phyloP scores from a whole-genome alignment of 2,888 invertebrate species.

The Eilema sororculum region DNA sequence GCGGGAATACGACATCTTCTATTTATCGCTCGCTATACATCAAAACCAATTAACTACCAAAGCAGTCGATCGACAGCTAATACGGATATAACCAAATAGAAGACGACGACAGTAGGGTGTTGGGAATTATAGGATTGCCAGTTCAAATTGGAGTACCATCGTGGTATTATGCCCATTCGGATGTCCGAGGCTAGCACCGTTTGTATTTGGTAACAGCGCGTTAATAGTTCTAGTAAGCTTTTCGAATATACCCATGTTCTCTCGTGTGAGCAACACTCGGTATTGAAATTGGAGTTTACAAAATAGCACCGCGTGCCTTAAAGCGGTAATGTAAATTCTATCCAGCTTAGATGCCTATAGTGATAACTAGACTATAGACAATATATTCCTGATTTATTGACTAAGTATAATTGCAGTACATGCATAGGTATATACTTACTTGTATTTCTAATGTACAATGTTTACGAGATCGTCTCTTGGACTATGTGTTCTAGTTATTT shows the following conservation, averaged over 20 bases:
- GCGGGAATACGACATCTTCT: constrained; percentile 8
- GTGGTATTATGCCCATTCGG: neutral
- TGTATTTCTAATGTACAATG: neutral
- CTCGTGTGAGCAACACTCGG: neutral
- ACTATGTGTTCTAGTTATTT: constrained; percentile 57
- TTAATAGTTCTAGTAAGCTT: neutral
- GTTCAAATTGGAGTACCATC: neutral
- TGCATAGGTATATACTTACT: neutral
- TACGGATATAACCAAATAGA: neutral
- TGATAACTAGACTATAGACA: too few species aligned
- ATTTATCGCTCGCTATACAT: constrained; percentile 3
- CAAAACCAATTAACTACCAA: constrained; percentile 32
- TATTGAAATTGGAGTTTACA: neutral
- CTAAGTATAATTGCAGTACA: neutral
- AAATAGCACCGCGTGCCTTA: neutral
- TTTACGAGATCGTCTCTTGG: constrained; percentile 33
- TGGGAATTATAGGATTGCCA: neutral
- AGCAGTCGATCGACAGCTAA: neutral
- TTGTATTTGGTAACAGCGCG: neutral
- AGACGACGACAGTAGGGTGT: neutral
- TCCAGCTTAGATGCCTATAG: too few species aligned
- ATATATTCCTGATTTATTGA: neutral
- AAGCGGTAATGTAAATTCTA: too few species aligned
- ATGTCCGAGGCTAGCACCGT: neutral
- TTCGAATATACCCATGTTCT: neutral